Conservation (phyloP, 1,140 invertebrate species). For the Drosophila novamexicana region DNA sequence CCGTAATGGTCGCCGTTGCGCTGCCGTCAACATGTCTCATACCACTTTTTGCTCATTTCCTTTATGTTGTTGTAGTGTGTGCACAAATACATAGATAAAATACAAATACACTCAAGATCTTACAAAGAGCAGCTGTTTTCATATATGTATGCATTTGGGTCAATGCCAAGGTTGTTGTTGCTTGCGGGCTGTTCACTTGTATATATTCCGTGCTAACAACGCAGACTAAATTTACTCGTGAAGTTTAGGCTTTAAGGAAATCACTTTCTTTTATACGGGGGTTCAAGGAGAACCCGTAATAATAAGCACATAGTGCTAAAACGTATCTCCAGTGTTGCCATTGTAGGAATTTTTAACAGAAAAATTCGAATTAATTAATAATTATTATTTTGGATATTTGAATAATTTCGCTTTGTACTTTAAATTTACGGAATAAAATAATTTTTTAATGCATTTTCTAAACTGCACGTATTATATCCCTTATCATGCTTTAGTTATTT, state of each 20-base stretch:
- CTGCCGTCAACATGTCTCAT: slow-evolving; percentile 52
- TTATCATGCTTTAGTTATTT: too few species aligned
- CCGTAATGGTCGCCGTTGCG: slow-evolving; percentile 39
- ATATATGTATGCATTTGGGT: slow-evolving; percentile 67
- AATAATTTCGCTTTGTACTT: too few species aligned
- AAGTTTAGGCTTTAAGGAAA: neutral
- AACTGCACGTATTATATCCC: too few species aligned
- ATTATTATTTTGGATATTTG: too few species aligned
- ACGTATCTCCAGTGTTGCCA: too few species aligned
- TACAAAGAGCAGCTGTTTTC: slow-evolving; percentile 67
- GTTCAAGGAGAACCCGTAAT: too few species aligned
- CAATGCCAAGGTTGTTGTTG: slow-evolving; percentile 78
- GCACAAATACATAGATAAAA: slow-evolving; percentile 56
- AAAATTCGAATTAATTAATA: too few species aligned
- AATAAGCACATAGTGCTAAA: too few species aligned
- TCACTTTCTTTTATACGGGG: too few species aligned
- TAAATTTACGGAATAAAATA: too few species aligned
- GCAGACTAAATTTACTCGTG: neutral
- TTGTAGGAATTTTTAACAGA: too few species aligned
- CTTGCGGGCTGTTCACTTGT: slow-evolving; percentile 39
- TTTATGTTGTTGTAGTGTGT: slow-evolving; percentile 56
- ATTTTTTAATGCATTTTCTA: too few species aligned
- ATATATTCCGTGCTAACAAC: slow-evolving; percentile 37
- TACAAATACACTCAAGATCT: slow-evolving; percentile 65
- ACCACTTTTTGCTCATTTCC: slow-evolving; percentile 67